Base-by-base conservation (phyloP, 1,140 invertebrate species). In the Maniola jurtina region DNA sequence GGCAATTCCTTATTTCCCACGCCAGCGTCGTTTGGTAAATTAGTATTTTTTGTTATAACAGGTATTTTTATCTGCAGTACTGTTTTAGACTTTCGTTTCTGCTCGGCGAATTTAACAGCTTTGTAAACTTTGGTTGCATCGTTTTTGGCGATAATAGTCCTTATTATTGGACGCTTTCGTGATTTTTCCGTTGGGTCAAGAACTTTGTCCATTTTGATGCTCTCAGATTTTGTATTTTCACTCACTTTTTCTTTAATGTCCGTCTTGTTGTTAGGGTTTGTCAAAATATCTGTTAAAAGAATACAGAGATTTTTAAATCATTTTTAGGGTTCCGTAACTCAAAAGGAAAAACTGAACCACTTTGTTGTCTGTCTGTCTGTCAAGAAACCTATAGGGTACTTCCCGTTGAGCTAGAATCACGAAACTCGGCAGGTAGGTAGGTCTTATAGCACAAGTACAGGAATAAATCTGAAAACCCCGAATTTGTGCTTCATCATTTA, bases 71-170 rank as follows among this genome's bases (percentile, higher is more conserved):
- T 79, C 56, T 77, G 67, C 45, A 83, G 61, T 0, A 66, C 38
- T 9, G 56, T 76, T 0, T 60, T 52, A 33, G 6, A 61, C 57
- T 69, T 61, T 0, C 16, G 35, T 69, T 76, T 77, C 9, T 66
- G 42, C 6, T 83, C 80, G 2, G 70, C 73, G 36, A 85, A 84
- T 0, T 70, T 75, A 0, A 83, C 79, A 0, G 79, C 72, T 72
- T 84, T 86, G 54, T 75, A 80, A 0, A 77, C 64, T 71, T 70
- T 78, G 9, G 64, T 55, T 10, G 55, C 14, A 6, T 79, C 73
- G 33, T 75, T 67, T 52, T 79, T 82, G 0, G 74, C 58, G 10
- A 59, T 73, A 1, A 79, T 62, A 2, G 80, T 82, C 61, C 75
- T 85, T 4, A 83, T 80, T 0, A 78, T 61, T 0, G 82, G 76